Evolutionary conservation across 2,113 vertebrate genomes (phyloP), one percentile per base, ranked within the genome.

Genomic region (Microcebus griseorufus): DNA sequence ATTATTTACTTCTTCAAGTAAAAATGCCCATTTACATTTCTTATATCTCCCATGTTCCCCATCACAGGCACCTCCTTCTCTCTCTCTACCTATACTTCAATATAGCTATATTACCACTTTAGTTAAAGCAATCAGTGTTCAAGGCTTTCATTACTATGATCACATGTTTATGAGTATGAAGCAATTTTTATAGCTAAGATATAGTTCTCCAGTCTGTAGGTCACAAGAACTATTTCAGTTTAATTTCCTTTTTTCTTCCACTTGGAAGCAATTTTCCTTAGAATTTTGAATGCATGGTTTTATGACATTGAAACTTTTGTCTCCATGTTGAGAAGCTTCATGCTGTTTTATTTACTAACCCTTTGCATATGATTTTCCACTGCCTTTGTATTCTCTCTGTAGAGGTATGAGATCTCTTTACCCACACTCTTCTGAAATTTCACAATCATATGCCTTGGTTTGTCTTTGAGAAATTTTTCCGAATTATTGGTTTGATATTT

Each of bases 281-380:
- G 82, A 90, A 70, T 88, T 93, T 69, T 48, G 10, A 90, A 27
- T 17, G 42, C 25, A 6, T 14, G 87, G 70, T 62, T 84, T 96
- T 37, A 39, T 32, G n/a, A 67, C 83, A 62, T 89, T 81, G 10
- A 69, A 82, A 72, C 7, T 73, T 73, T 53, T 27, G 13, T 67
- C 22, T 79, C 39, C 8, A 62, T 60, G 0, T 73, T 92, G 73
- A 92, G 45, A 82, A 65, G 11, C 16, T 78, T 34, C 17, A 6
- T 27, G 64, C 8, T 88, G 55, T 32, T 65, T 37, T 84, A 58
- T 78, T 83, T 72, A 65, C 7, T 18, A 72, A 53, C 37, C 23
- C 23, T 65, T 62, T 84, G 5, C 2, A 42, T 80, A 32, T 2
- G 32, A 32, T 53, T 25, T 5, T 32, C 42, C 14, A 60, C 27